These are phyloP conservation scores for Deladenus siricidicola DNA, from an alignment of 2,888 invertebrate species.

Conservation along the genomic window DNA sequence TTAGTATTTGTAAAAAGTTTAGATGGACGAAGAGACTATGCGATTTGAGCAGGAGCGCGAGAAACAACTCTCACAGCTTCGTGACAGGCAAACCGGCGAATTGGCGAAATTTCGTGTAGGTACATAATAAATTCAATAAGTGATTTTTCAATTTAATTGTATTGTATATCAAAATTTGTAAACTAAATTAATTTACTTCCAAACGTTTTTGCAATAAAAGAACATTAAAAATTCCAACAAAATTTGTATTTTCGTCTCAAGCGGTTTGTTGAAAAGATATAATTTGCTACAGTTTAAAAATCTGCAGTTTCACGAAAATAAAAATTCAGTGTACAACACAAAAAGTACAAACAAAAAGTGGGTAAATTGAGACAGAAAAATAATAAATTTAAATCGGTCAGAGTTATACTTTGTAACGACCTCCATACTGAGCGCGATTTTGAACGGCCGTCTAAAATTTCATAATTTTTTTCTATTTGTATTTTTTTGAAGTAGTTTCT, in stretches of 20 bases:
- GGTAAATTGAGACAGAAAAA: background rate
- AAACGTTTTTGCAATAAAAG: too few species aligned
- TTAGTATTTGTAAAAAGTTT: slow-evolving; percentile 2
- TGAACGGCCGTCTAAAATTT: slow-evolving; percentile 24
- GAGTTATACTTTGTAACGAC: slow-evolving; percentile 26
- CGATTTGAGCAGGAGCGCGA: slow-evolving; percentile 30
- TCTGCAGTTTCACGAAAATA: too few species aligned
- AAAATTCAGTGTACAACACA: background rate
- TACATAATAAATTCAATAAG: too few species aligned
- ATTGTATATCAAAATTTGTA: too few species aligned
- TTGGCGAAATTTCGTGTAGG: slow-evolving; percentile 6
- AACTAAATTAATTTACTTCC: too few species aligned
- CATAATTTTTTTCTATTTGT: background rate
- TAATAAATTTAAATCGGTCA: background rate
- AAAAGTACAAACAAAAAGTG: background rate
- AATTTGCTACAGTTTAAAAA: too few species aligned
- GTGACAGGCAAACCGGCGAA: slow-evolving; percentile 22
- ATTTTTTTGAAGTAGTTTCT: background rate
- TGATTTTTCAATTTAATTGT: too few species aligned
- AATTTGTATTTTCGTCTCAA: too few species aligned
- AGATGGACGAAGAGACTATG: slow-evolving; percentile 30
- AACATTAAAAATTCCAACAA: too few species aligned
- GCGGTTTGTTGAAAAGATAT: too few species aligned
- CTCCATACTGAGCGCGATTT: slow-evolving; percentile 16
- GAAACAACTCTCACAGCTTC: slow-evolving; percentile 23